Evolutionary conservation across 2,113 vertebrate genomes (phyloP).

Genomic region (Shinisaurus crocodilurus): DNA sequence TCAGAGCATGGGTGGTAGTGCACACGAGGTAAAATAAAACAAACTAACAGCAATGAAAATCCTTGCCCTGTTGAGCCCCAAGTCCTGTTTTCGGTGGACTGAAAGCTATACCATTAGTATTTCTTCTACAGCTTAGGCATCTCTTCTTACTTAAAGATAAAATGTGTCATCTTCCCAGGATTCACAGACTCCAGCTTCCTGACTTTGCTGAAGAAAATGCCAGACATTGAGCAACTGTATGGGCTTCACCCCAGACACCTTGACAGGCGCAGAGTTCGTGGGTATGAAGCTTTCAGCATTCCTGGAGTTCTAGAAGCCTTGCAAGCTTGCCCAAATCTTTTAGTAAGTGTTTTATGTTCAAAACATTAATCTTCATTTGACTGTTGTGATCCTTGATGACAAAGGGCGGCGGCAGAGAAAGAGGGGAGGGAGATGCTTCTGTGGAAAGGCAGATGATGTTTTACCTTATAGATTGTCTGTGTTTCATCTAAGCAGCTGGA

Average conservation of each 20-base stretch:
- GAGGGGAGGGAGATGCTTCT: background rate
- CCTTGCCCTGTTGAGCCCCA: background rate
- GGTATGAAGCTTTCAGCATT: slow-evolving; percentile 97
- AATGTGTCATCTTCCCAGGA: slow-evolving; percentile 80
- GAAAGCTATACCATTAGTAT: slow-evolving; percentile 35
- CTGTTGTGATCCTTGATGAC: background rate
- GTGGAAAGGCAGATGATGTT: background rate
- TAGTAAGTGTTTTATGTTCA: slow-evolving; percentile 81
- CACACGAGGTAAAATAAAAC: background rate
- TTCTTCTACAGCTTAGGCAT: slow-evolving; percentile 32
- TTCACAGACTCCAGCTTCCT: slow-evolving; percentile 98
- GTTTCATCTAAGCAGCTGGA: slow-evolving; percentile 15
- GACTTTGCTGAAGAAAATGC: slow-evolving; percentile 97
- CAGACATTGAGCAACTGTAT: slow-evolving; percentile 96
- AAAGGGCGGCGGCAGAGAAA: background rate
- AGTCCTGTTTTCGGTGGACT: background rate
- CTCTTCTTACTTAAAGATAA: slow-evolving; percentile 52
- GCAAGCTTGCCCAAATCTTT: slow-evolving; percentile 93
- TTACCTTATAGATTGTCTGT: background rate
- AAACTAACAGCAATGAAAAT: background rate
- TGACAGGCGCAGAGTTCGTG: slow-evolving; percentile 93
- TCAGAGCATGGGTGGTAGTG: background rate
- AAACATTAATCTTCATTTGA: slow-evolving; percentile 27
- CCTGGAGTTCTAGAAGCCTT: slow-evolving; percentile 97
- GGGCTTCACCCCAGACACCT: slow-evolving; percentile 97